phyloP scores from a whole-genome alignment of 2,888 invertebrate species.

The Trichacis sp. region DNA sequence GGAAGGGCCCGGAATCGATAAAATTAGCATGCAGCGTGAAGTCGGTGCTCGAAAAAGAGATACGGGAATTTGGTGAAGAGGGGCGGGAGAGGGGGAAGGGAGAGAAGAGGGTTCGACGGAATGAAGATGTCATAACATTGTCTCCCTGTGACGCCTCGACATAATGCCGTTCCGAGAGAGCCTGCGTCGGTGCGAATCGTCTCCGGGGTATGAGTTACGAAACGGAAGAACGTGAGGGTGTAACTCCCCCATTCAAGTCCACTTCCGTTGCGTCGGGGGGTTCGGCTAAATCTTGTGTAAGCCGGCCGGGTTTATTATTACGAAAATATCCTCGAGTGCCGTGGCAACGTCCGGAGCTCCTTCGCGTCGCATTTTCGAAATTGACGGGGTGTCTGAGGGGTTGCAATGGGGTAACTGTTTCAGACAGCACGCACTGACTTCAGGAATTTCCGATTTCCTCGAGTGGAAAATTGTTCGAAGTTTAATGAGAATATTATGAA shows the following conservation, averaged over 20 bases:
- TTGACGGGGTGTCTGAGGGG: too few relatives aligned
- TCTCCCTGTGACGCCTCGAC: conserved; percentile 55
- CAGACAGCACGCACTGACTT: too few relatives aligned
- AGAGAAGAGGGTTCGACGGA: conserved; percentile 32
- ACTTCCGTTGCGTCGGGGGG: conserved; percentile 54
- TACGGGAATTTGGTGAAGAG: conserved; percentile 16
- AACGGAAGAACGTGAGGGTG: conserved; percentile 58
- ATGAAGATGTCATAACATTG: conserved; percentile 64
- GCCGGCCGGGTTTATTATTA: conserved; percentile 43
- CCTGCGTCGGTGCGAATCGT: conserved; percentile 32
- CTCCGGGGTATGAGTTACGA: conserved; percentile 46
- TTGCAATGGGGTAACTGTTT: too few relatives aligned
- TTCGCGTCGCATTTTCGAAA: too few relatives aligned
- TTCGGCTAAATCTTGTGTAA: conserved; percentile 41
- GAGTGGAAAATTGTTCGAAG: too few relatives aligned
- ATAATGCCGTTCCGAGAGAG: conserved; percentile 42
- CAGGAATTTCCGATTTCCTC: too few relatives aligned
- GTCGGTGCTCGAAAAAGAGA: conserved; percentile 24
- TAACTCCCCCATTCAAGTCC: conserved; percentile 48
- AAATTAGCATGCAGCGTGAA: conserved; percentile 59
- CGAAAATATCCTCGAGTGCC: conserved; percentile 45
- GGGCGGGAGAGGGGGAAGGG: conserved; percentile 16
- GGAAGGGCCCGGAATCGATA: conserved; percentile 51
- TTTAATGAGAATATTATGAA: too few relatives aligned
- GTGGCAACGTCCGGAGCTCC: conserved; percentile 28